A percentile compares a stretch with the other conserved stretches of the same genome.
Conservation (phyloP, 2,888 invertebrate species). For the Oasisia sp. region DNA sequence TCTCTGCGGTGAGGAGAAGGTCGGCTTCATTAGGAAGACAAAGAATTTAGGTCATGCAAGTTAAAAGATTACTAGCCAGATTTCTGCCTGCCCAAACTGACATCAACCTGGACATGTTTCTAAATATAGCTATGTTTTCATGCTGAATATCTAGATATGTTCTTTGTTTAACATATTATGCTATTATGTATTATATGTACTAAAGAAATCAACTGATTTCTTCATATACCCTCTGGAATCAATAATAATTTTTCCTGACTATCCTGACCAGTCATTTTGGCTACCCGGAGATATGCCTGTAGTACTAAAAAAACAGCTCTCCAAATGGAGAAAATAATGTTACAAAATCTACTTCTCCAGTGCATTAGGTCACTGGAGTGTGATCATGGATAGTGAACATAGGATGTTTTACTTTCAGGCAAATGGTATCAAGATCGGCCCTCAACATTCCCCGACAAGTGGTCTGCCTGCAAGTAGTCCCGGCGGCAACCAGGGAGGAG, state of each 20-base stretch:
- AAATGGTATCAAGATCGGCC: constrained; percentile 99
- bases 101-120: no score
- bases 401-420: constrained; percentile 74
- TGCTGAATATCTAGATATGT: neutral
- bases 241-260: neutral
- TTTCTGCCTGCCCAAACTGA: no score
- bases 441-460: constrained; percentile 94
- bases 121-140: no score
- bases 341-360: neutral
- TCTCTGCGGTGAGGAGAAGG: no score
- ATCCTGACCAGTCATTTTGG: neutral
- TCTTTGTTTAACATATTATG: neutral
- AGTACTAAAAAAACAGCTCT: no score
- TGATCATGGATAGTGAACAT: neutral
- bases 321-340: neutral
- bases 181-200: no score
- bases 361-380: neutral
- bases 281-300: neutral
- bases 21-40: no score
- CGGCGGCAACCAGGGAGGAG: constrained; percentile 81
- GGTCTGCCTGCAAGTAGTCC: constrained; percentile 83
- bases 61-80: no score
- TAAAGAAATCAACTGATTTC: neutral
- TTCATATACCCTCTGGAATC: neutral
- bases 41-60: no score